Conservation (phyloP, 1,140 invertebrate genomes). For the Brachystomella parvula region DNA sequence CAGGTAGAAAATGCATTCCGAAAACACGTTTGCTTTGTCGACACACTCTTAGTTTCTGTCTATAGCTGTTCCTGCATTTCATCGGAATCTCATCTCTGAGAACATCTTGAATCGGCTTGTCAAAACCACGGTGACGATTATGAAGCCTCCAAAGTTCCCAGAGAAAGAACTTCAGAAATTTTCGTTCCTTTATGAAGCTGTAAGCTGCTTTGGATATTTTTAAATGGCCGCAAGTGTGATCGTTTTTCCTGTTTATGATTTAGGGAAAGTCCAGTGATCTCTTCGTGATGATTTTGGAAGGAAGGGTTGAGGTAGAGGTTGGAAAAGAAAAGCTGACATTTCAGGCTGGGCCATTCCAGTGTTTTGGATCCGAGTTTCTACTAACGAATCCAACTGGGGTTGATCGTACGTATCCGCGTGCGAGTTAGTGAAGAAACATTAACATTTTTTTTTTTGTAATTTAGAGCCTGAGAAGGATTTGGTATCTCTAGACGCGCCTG, state of each 20-base stretch:
- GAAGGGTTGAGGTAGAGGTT: conserved; percentile 44
- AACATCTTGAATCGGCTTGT: conserved; percentile 29
- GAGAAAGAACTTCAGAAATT: neutral
- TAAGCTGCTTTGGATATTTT: conserved; percentile 17
- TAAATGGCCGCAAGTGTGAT: conserved; percentile 31
- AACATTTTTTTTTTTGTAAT: too few species aligned
- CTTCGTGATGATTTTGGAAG: conserved; percentile 51
- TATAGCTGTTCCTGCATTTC: conserved; percentile 25
- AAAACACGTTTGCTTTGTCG: too few species aligned
- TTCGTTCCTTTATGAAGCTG: conserved; percentile 25
- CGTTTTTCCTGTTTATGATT: conserved; percentile 1
- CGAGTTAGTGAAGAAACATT: too few species aligned
- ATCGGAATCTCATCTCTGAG: conserved; percentile 17
- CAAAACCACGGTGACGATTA: conserved; percentile 15
- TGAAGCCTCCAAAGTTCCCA: conserved; percentile 22
- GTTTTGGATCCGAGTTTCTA: conserved; percentile 46
- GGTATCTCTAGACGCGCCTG: too few species aligned
- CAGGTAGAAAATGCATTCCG: too few species aligned
- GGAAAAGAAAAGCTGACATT: conserved; percentile 48
- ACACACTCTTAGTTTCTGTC: neutral
- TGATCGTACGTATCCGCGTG: too few species aligned
- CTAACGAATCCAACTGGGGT: conserved; percentile 13
- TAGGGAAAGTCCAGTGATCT: conserved; percentile 44
- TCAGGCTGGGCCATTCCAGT: conserved; percentile 53
- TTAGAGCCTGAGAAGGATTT: too few species aligned